Evolutionary conservation across 2,797 vertebrate genomes (phyloP).

Genomic region (Tokudaia muenninki): DNA sequence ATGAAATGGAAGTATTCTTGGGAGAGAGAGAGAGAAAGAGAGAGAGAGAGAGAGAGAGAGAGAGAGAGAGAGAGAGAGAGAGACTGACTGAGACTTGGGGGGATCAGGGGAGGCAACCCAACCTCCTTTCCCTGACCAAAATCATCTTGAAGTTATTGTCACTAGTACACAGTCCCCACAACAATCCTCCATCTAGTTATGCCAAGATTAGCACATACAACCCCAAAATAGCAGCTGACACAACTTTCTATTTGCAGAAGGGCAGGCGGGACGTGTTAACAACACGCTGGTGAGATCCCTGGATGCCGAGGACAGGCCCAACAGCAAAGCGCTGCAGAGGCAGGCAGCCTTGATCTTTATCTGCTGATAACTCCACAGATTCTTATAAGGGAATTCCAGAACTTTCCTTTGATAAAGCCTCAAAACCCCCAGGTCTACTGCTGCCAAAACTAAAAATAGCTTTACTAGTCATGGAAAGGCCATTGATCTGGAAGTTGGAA

Average conservation of each 20-base stretch:
- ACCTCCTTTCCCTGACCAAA: neutral
- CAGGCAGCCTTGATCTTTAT: constrained; percentile 61
- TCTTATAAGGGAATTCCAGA: constrained; percentile 72
- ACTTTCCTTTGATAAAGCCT: constrained; percentile 74
- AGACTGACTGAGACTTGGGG: neutral
- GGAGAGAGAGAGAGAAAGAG: neutral
- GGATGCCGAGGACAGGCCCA: constrained; percentile 31
- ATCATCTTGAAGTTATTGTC: constrained; percentile 41
- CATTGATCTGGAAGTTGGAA: neutral
- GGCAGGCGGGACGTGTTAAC: constrained; percentile 68
- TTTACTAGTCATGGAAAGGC: neutral
- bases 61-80: neutral
- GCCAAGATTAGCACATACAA: constrained; percentile 76
- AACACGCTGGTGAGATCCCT: constrained; percentile 39
- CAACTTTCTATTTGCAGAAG: constrained; percentile 79
- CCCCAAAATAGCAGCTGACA: constrained; percentile 78
- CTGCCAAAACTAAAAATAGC: constrained; percentile 73
- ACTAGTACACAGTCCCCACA: constrained; percentile 73
- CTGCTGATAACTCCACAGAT: constrained; percentile 48
- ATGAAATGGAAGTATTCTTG: neutral
- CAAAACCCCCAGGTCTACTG: constrained; percentile 49
- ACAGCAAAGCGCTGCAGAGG: constrained; percentile 17
- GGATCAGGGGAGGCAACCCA: accelerated
- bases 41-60: neutral
- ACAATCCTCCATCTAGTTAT: constrained; percentile 65